phyloP scores from a whole-genome alignment of 2,113 vertebrate genomes.

The Piaya cayana region DNA sequence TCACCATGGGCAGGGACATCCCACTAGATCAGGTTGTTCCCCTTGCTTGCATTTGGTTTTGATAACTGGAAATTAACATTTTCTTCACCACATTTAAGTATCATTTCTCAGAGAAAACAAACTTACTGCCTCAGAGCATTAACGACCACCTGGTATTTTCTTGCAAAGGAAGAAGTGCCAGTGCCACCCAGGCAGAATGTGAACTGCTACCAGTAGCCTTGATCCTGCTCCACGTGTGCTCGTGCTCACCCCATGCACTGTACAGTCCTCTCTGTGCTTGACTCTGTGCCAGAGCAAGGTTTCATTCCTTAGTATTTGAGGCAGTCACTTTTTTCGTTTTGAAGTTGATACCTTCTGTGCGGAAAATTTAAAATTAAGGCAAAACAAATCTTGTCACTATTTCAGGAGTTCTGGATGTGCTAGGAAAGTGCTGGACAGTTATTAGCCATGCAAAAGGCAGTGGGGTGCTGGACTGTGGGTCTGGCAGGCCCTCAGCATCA shows the following conservation, averaged over 20 bases:
- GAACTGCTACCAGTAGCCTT: not conserved
- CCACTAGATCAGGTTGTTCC: too few species aligned
- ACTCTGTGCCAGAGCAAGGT: not conserved
- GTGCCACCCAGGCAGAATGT: rapidly evolving
- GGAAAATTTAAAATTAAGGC: not conserved
- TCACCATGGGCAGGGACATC: too few species aligned
- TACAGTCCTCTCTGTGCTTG: not conserved
- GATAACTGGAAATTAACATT: not conserved
- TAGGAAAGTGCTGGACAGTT: not conserved
- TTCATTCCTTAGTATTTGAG: not conserved
- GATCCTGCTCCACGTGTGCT: not conserved
- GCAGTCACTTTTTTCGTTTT: not conserved
- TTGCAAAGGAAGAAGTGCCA: not conserved
- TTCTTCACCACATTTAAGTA: not conserved
- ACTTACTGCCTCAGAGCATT: not conserved
- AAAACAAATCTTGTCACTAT: not conserved
- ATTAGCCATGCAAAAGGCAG: not conserved
- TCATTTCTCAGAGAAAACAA: not conserved
- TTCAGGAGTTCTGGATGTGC: not conserved
- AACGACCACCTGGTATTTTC: not conserved
- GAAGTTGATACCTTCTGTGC: not conserved
- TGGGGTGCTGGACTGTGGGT: not conserved
- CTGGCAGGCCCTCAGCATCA: not conserved
- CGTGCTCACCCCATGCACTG: not conserved
- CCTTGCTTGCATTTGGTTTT: not conserved